Base-by-base conservation (phyloP, 2,797 vertebrate genomes). In the Acanthurus lineatus region DNA sequence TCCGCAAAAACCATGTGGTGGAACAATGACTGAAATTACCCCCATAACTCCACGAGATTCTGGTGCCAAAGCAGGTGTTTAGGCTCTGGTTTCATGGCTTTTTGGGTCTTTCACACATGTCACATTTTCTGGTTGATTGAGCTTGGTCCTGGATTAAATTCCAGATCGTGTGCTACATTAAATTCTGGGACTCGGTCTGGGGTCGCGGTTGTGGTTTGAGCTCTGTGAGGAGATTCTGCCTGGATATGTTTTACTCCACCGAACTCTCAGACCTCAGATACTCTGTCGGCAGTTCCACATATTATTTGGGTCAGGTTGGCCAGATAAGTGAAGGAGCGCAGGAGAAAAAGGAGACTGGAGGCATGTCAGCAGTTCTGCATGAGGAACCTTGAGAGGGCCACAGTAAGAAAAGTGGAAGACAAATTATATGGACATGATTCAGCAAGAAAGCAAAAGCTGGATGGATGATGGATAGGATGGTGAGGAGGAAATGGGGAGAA, bases 61-160 rank as follows among this genome's bases (percentile, higher is more conserved):
- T 58, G 72, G 61, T 90, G 81, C 89, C 90, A 88, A 82, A 90
- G 90, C 92, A 93, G 93, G 91, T 94, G 91, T 91, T 89, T 87
- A 62, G 75, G 57, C 66, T 91, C 81, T 83, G 76, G 68, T 91
- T 91, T 88, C 86, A 86, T 38, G 71, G 79, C 81, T 81, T 89
- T 81, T 54, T 58, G 79, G 69, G 56, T 77, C 77, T 88, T 85
- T 81, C 79, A 71, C 82, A 86, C 82, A 73, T 76, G 81, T 89
- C 81, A 82, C 87, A 87, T 87, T 87, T 91, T 91, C 85, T 83
- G 79, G 64, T 88, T 74, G 80, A 86, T 78, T 62, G 77, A 88
- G 77, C 65, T 87, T 45, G 57, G 71, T 81, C 77, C 77, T 86
- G 83, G 88, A 88, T 86, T 86, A 77, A 83, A 88, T 81, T 87